These are phyloP conservation scores for Pithys albifrons DNA, from an alignment of 2,113 vertebrate species.

Conservation along the genomic window DNA sequence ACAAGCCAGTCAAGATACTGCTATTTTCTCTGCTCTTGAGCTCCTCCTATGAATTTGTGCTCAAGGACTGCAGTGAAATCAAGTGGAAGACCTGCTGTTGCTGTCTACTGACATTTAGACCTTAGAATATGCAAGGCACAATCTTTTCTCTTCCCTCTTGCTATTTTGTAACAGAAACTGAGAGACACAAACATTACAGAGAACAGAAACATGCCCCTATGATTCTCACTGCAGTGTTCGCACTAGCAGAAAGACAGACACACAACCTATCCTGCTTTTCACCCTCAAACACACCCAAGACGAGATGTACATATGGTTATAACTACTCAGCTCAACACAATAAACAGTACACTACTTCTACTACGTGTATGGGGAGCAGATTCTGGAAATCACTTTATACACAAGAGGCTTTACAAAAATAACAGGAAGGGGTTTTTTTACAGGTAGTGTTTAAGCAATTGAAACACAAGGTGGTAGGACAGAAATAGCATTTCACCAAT, in stretches of 20 bases:
- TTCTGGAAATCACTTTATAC: background rate
- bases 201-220: background rate
- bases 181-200: background rate
- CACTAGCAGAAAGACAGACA: background rate
- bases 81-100: background rate
- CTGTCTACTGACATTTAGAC: background rate
- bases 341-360: background rate
- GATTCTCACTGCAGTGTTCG: background rate
- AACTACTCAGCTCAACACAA: background rate
- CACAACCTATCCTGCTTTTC: background rate
- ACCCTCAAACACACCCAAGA: background rate
- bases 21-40: background rate
- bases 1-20: background rate
- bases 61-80: background rate
- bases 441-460: background rate
- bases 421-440: background rate
- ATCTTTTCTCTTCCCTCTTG: background rate
- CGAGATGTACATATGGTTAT: background rate
- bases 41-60: background rate
- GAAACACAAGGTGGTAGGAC: background rate
- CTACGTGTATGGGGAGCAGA: background rate
- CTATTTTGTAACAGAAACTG: background rate
- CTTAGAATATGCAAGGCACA: background rate
- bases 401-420: background rate
- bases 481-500: background rate